Evolutionary conservation across 2,797 vertebrate species (phyloP), one percentile per base, ranked within the genome.

Genomic region (Myripristis murdjan): DNA sequence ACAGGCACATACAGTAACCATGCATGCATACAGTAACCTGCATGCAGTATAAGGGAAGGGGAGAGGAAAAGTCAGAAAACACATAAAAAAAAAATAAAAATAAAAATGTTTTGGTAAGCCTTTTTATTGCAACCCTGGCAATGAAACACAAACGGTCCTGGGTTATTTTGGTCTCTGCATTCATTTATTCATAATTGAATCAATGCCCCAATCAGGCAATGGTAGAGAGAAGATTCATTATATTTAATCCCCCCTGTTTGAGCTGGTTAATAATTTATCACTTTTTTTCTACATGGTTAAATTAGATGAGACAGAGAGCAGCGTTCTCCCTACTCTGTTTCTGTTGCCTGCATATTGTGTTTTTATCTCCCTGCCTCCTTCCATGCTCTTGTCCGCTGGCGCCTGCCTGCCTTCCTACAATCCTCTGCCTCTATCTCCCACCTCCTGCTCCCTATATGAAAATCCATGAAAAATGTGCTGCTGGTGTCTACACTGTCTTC

Each of bases 141-240:
- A 11, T 41, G 24, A 68, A 65, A 58, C 61, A 79, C 56, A 73
- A 77, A 71, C 31, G 48, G 55, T 23, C 52, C 23, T 37, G 60
- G 53, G 75, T 88, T 88, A 84, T 90, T 89, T 91, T 81, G 57
- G 79, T 83, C 70, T 77, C 48, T 61, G 58, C 46, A 51, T 75
- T 57, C 65, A 47, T 88, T 76, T 83, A 78, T 87, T 89, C 87
- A 87, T 90, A 89, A 92, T 91, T 90, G 70, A 91, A 93, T 90
- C 85, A 70, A 83, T 84, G 79, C 64, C 60, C 70, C 82, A 84
- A 92, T 92, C 83, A 85, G 78, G 64, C 79, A 62, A 81, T 57
- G 82, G 78, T 73, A 72, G 77, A 51, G 63, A 70, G 84, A 76
- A 80, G 81, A 81, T 86, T 85, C 75, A 77, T 77, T 75, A 46